Conservation (phyloP, 1,140 invertebrate genomes). For the Brachionus plicatilis region DNA sequence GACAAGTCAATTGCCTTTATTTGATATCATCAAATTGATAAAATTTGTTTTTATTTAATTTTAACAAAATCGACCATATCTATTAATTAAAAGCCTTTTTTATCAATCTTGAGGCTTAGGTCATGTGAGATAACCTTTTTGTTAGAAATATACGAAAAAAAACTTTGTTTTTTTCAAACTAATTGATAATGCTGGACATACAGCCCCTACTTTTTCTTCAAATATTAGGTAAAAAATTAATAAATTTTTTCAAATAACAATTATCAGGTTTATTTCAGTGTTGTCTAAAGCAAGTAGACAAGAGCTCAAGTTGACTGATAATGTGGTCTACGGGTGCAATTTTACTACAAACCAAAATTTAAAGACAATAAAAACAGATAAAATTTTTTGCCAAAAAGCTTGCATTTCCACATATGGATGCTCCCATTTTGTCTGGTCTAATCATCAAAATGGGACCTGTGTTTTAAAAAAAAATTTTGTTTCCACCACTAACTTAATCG, state of each 20-base stretch:
- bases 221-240: background rate
- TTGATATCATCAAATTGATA: too few species aligned
- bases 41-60: too few species aligned
- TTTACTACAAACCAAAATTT: background rate
- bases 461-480: constrained; percentile 21
- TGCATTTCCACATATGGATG: constrained; percentile 33
- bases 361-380: background rate
- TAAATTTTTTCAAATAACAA: too few species aligned
- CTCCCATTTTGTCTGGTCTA: constrained; percentile 40
- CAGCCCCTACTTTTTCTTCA: background rate
- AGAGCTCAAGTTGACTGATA: background rate
- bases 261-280: background rate
- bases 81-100: too few species aligned
- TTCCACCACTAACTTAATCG: background rate
- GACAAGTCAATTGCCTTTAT: too few species aligned
- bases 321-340: background rate
- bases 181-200: too few species aligned
- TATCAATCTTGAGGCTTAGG: too few species aligned
- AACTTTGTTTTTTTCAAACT: too few species aligned
- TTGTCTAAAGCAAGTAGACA: background rate
- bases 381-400: background rate
- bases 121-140: too few species aligned
- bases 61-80: too few species aligned
- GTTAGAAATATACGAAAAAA: too few species aligned
- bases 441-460: constrained; percentile 31